phyloP scores from a whole-genome alignment of 2,797 vertebrate genomes.

The Enteromius mattozi region DNA sequence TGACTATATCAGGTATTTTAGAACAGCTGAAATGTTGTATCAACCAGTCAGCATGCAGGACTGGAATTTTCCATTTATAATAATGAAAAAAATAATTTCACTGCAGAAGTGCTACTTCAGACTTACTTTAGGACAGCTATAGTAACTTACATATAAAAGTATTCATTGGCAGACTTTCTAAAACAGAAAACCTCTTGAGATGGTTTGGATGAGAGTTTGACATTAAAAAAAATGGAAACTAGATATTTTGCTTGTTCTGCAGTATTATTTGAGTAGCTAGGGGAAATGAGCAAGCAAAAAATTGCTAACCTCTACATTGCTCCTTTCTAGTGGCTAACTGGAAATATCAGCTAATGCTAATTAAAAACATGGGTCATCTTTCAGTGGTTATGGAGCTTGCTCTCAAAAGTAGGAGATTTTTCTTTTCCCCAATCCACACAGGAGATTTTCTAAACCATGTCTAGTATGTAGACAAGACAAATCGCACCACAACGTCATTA shows the following conservation, averaged over 20 bases:
- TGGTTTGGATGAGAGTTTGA: slow-evolving; percentile 15
- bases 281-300: slow-evolving; percentile 37
- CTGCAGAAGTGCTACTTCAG: neutral
- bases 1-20: neutral
- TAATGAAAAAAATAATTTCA: neutral
- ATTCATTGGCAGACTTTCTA: slow-evolving; percentile 24
- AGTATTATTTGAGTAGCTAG: slow-evolving; percentile 40
- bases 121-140: neutral
- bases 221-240: slow-evolving; percentile 47
- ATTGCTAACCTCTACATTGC: slow-evolving; percentile 31
- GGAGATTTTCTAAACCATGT: neutral
- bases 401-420: neutral
- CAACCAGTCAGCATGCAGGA: slow-evolving; percentile 8
- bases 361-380: slow-evolving; percentile 46
- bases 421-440: neutral
- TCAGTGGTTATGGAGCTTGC: slow-evolving; percentile 30
- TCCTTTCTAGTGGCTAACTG: slow-evolving; percentile 37
- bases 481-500: slow-evolving; percentile 42
- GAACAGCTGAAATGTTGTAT: neutral
- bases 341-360: slow-evolving; percentile 48
- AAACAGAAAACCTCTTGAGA: slow-evolving; percentile 25
- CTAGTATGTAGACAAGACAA: slow-evolving; percentile 15
- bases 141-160: neutral
- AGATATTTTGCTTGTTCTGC: slow-evolving; percentile 21
- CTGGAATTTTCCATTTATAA: neutral